Base-by-base conservation (phyloP, 2,888 invertebrate species). In the Heliconius hortense region DNA sequence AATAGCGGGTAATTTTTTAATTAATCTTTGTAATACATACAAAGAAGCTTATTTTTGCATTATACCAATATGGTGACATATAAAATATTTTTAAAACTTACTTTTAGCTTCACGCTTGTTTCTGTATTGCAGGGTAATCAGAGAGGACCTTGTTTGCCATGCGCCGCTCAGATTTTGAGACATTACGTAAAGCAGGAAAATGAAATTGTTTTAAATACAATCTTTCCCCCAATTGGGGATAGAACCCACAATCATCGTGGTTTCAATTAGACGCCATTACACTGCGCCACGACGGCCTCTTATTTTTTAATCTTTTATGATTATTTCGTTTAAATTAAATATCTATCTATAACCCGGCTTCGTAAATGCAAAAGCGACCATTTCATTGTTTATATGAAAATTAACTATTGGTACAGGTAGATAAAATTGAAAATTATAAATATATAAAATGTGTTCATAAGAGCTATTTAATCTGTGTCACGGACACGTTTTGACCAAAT, bases 361-460 rank as follows among this genome's bases (percentile, higher is more conserved):
- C 56, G 24, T 75, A 71, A 59, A 64, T 64, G 53, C 26, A 21
- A 56, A 63, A 26, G 70, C 74, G 73, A 62, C 74, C 76, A 72
- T 74, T 76, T 66, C 28, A 56, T 48, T 56, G 26, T 72, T 60
- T 53, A 77, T 69, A 63, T 74, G 56, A 60, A 63, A 68, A 28
- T 64, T 67, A 48, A 71, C 18, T 62, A 73, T 63, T 39, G 69
- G 35, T 74, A 78, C 60, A 73, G 64, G 59, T 78, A 76, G 53
- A 62, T 60, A 68, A 53, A 75, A 68, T 70, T 68, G 64, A 75
- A 75, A 75, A 72, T 73, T 72, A 66, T 69, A 59, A 72, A 56
- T 72, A 74, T 72, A 74, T 78, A 31, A 66, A 53, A 78, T 77
- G 78, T 78, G 78, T 78, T 78, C 78, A 78, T 77, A 75, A 68